A percentile compares a stretch with the other conserved stretches of the same genome.
Evolutionary conservation across 2,797 vertebrate genomes (phyloP).

Genomic region (Sebastes kiyomatsui): DNA sequence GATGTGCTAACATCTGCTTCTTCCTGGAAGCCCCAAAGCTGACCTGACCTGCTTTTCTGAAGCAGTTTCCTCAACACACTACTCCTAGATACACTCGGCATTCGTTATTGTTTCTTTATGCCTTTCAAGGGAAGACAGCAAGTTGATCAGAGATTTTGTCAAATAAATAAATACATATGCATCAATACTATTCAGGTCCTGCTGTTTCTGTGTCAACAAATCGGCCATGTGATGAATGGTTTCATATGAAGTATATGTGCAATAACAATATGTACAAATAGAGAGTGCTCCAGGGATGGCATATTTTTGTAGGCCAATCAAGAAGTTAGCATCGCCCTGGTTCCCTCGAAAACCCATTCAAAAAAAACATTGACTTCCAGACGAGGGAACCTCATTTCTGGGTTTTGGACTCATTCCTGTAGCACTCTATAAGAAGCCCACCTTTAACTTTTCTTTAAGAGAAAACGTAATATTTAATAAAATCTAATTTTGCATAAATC

Average conservation of each 20-base stretch:
- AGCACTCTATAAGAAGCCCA: no score
- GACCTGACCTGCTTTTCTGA: slow-evolving; percentile 56
- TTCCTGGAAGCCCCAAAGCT: slow-evolving; percentile 59
- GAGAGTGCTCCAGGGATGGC: no score
- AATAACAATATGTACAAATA: background rate
- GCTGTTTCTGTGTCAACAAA: background rate
- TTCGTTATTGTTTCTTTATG: slow-evolving; percentile 68
- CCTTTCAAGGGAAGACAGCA: background rate
- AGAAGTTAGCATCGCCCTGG: no score
- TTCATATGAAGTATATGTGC: background rate
- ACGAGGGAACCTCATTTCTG: no score
- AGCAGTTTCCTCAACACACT: slow-evolving; percentile 8
- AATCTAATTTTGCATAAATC: background rate
- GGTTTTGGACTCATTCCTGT: no score
- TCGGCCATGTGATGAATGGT: background rate
- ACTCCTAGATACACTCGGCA: slow-evolving; percentile 3
- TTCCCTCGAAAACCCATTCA: no score
- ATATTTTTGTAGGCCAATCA: no score
- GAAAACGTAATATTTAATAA: background rate
- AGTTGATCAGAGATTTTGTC: background rate
- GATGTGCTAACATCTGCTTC: slow-evolving; percentile 77
- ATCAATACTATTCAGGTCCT: background rate
- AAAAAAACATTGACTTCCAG: no score
- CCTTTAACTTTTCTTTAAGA: background rate
- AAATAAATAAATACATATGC: background rate